Evolutionary conservation across 2,113 vertebrate species (phyloP).

Genomic region (Puntigrus tetrazona): DNA sequence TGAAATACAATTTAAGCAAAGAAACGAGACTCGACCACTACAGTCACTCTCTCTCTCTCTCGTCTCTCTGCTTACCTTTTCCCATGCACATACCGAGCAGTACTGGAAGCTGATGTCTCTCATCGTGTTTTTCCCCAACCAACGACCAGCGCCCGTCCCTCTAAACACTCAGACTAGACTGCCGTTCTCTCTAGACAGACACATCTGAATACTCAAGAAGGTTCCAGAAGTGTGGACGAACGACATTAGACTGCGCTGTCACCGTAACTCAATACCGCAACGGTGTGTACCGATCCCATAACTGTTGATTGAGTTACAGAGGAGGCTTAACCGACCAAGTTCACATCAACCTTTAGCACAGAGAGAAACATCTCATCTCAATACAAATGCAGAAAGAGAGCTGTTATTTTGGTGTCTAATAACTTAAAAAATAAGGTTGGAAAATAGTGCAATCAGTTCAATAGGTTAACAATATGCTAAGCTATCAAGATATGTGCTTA

Average conservation of each 20-base stretch:
- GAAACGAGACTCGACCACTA: not conserved
- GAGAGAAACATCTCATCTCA: conserved; percentile 34
- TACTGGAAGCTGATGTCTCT: conserved; percentile 76
- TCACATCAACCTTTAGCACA: conserved; percentile 24
- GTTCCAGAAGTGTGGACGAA: conserved; percentile 41
- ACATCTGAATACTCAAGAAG: conserved; percentile 51
- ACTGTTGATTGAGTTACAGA: conserved; percentile 49
- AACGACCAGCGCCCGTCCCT: not conserved
- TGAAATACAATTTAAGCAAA: conserved; percentile 20
- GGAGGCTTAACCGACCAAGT: conserved; percentile 20
- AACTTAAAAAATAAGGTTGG: not conserved
- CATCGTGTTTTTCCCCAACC: conserved; percentile 61
- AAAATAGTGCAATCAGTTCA: not conserved
- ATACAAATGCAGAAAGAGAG: not conserved
- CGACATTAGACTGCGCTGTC: not conserved
- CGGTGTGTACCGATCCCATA: conserved; percentile 39
- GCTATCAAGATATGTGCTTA: not conserved
- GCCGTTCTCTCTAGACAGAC: conserved; percentile 37
- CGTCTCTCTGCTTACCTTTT: conserved; percentile 72
- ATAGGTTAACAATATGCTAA: not conserved
- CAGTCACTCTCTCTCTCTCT: conserved; percentile 15
- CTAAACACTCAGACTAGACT: conserved; percentile 22
- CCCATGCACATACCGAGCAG: conserved; percentile 75
- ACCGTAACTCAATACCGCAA: conserved; percentile 42
- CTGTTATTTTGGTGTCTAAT: not conserved